Evolutionary conservation across 2,113 vertebrate species (phyloP), one percentile per base, ranked within the genome.

Genomic region (Nannospalax galili): DNA sequence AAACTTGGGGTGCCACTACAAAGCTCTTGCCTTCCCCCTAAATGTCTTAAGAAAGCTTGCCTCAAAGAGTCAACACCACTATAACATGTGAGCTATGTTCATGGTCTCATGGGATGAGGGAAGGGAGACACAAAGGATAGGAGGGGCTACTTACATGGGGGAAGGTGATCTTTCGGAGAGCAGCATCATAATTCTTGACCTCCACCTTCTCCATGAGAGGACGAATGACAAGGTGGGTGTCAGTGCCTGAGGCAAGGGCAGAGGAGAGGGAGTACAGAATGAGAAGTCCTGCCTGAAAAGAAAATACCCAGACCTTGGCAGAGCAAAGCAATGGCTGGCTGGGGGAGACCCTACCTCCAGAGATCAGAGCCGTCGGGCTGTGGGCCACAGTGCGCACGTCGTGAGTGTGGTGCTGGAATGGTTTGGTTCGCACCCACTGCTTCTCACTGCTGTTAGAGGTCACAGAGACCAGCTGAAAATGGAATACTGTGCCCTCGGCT

Each of bases 191-290:
- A 37, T 98, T 98, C 95, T 99, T 99, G 84, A 98, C 98, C 67
- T 99, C 99, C 64, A 99, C 67, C 88, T 98, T 99, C 96, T 99
- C 99, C 98, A 99, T 98, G 87, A 99, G 98, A 0, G 99, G 99
- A 24, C 99, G 99, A 96, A 99, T 99, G 20, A 99, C 99, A 89
- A 99, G 97, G 96, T 99, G 99, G 0, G 99, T 99, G 0, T 99
- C 99, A 91, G 99, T 98, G 77, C 99, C 99, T 99, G 96, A 70
- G 65, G 69, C 4, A 14, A 67, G 92, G 42, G 32, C 37, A 60
- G 10, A 16, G 60, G 19, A 58, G 58, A 86, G 64, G 30, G 64
- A 0, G 75, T 0, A 22, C 1, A 10, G 69, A 60, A 42, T 79
- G 45, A 95, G 65, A 85, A 40, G 30, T 77, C 22, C 1, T 4